These are phyloP conservation scores for Campoletis raptor DNA, from an alignment of 2,888 invertebrate species.

Conservation along the genomic window DNA sequence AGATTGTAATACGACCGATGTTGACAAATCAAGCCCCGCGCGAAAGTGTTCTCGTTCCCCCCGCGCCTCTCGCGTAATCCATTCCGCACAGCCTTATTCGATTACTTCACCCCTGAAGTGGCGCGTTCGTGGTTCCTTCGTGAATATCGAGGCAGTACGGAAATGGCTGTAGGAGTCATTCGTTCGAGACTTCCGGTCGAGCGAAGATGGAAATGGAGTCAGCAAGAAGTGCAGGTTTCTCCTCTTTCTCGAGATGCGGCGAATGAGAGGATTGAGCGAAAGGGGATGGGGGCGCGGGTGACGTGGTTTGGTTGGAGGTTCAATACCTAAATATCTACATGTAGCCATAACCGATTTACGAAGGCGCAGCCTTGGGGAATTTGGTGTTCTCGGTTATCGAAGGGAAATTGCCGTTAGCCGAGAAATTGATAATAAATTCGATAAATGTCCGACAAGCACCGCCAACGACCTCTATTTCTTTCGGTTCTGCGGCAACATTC, in stretches of 20 bases:
- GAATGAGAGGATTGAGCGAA: constrained; percentile 20
- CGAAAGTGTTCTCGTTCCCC: not conserved
- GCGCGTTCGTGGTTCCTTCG: constrained; percentile 23
- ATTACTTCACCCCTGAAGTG: constrained; percentile 68
- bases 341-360: not conserved
- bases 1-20: constrained; percentile 31
- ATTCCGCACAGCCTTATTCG: constrained; percentile 74
- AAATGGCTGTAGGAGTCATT: constrained; percentile 84
- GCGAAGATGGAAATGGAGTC: constrained; percentile 83
- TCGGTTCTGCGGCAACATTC: not conserved
- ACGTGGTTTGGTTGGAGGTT: no score
- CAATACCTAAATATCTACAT: no score
- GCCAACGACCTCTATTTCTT: not conserved
- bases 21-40: constrained; percentile 49
- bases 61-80: constrained; percentile 69
- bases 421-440: constrained; percentile 84
- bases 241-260: constrained; percentile 19
- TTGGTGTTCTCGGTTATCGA: constrained; percentile 31
- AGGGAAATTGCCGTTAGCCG: constrained; percentile 82
- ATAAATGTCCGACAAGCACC: constrained; percentile 72
- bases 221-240: constrained; percentile 49
- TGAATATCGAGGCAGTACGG: constrained; percentile 73
- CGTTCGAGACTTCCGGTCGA: constrained; percentile 83
- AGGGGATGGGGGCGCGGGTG: no score
- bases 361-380: constrained; percentile 39